phyloP scores from a whole-genome alignment of 1,140 invertebrate genomes.

The Zophobas atratus region DNA sequence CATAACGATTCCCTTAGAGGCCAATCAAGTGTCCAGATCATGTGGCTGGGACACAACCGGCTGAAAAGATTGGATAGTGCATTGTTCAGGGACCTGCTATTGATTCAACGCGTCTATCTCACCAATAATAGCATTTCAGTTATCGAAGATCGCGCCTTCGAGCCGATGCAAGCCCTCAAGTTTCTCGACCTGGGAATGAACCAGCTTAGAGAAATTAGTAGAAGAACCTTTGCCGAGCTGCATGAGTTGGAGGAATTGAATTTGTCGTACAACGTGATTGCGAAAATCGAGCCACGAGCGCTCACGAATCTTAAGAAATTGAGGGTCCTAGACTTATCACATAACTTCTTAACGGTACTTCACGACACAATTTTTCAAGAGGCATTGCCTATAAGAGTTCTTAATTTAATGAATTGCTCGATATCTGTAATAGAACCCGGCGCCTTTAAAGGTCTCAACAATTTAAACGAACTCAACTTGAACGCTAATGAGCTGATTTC shows the following conservation, averaged over 20 bases:
- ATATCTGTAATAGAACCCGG: conserved; percentile 75
- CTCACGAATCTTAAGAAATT: conserved; percentile 75
- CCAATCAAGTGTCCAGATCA: conserved; percentile 86
- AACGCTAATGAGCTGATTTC: conserved; percentile 81
- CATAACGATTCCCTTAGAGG: conserved; percentile 85
- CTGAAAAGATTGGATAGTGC: conserved; percentile 80
- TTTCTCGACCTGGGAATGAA: conserved; percentile 87
- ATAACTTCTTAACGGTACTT: conserved; percentile 73
- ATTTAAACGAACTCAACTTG: conserved; percentile 80
- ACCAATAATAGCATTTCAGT: conserved; percentile 86
- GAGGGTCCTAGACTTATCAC: conserved; percentile 75
- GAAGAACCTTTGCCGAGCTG: conserved; percentile 79
- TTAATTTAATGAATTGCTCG: conserved; percentile 76
- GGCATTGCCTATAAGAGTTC: conserved; percentile 71
- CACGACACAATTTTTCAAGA: conserved; percentile 76
- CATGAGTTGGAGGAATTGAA: conserved; percentile 79
- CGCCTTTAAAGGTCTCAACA: conserved; percentile 76
- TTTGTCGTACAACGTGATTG: conserved; percentile 74
- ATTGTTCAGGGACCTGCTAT: conserved; percentile 82
- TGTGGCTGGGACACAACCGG: conserved; percentile 90
- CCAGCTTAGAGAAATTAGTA: conserved; percentile 76
- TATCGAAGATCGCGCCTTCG: conserved; percentile 87
- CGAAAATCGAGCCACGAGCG: conserved; percentile 73
- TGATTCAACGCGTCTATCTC: conserved; percentile 85
- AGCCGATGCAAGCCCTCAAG: conserved; percentile 80